phyloP scores from a whole-genome alignment of 2,888 invertebrate genomes.

The Drosophila pseudotakahashii region DNA sequence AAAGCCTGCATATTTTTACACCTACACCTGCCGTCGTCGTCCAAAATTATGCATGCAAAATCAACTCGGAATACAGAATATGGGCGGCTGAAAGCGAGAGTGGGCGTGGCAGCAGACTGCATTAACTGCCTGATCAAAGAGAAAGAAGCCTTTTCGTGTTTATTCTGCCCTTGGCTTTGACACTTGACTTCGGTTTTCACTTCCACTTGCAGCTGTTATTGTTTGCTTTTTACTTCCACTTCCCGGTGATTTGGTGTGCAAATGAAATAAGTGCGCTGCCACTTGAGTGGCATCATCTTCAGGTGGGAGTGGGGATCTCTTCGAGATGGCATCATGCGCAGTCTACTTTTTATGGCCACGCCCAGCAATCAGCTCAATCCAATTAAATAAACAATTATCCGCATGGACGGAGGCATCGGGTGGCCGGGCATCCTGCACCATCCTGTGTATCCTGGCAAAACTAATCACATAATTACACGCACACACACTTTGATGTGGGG shows the following conservation, averaged over 20 bases:
- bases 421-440: too few species aligned
- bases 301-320: neutral
- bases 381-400: conserved; percentile 54
- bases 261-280: conserved; percentile 55
- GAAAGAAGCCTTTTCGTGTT: conserved; percentile 63
- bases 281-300: conserved; percentile 12
- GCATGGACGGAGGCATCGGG: conserved; percentile 10
- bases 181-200: conserved; percentile 38
- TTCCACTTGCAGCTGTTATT: conserved; percentile 17
- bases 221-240: conserved; percentile 27
- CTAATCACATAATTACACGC: conserved; percentile 57
- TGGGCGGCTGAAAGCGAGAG: conserved; percentile 19
- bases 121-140: conserved; percentile 65
- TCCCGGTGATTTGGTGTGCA: conserved; percentile 60
- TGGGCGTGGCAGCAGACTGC: conserved; percentile 42
- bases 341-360: conserved; percentile 3
- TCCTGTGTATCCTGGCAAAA: conserved; percentile 39
- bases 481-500: conserved; percentile 49
- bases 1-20: conserved; percentile 72
- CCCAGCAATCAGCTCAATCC: conserved; percentile 41
- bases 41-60: conserved; percentile 75
- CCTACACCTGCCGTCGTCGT: conserved; percentile 16
- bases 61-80: conserved; percentile 56
- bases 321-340: neutral
- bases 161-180: conserved; percentile 51